Evolutionary conservation across 2,888 invertebrate species (phyloP), one percentile per base, ranked within the genome.

Genomic region (Trissonchulus sp.): DNA sequence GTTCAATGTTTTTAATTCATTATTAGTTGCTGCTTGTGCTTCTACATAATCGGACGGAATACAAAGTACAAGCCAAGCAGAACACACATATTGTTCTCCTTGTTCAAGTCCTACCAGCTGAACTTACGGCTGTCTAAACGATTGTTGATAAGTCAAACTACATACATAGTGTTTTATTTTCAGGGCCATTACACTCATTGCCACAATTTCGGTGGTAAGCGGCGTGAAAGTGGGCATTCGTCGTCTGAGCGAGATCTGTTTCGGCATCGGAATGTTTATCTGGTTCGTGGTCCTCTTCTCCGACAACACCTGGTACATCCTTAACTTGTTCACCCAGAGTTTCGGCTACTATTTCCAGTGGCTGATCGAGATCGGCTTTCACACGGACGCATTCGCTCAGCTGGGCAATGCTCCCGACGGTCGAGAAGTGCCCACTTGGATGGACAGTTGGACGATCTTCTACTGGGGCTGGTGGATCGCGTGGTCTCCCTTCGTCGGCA

Each of bases 401-500:
- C 23, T 73, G n/a, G 73, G 73, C 2, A 73, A 73, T 37, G 73
- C 73, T 2, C 73, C 73, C 8, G 73, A 73, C 63, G 37, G 35
- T 36, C 37, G 75, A 37, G 78, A 76, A 62, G 30, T 34, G 8
- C 74, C 65, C 23, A 73, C 15, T 3, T 77, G 77, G 77, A 63
- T 75, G 38, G 68, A 75, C 62, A 48, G 63, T 65, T 77, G 77
- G 77, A 77, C 77, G 33, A 77, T 77, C 33, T 77, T 77, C 37
- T 77, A 77, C 48, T 77, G 77, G 77, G 77, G 77, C 8, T 77
- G 77, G 77, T 77, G 77, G 77, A 77, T 77, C 68, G 77, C 77
- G 28, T 77, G 77, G 77, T 78, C 77, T 0, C 77, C 77, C 18
- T 77, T 77, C 65, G 77, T 77, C 34, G 77, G 77, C 31, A 77